phyloP scores from a whole-genome alignment of 2,888 invertebrate species.

The Erpobdella octoculata region DNA sequence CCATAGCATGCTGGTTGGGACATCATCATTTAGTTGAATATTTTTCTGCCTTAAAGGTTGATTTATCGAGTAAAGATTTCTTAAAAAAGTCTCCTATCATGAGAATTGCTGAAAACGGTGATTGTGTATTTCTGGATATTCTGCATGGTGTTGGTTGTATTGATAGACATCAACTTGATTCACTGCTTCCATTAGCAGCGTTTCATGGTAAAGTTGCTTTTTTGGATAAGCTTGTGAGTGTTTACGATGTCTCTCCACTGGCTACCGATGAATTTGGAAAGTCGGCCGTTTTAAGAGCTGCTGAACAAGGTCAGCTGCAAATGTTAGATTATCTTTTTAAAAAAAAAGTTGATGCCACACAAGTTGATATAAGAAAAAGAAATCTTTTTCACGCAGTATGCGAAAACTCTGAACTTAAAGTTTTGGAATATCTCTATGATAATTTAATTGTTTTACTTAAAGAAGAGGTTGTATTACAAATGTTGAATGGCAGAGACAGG shows the following conservation, averaged over 20 bases:
- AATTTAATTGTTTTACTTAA: no score
- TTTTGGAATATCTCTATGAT: background rate
- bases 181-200: background rate
- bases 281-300: background rate
- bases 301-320: background rate
- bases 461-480: background rate
- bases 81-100: background rate
- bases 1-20: background rate
- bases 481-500: background rate
- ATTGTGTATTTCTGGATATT: background rate
- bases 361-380: background rate
- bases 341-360: background rate
- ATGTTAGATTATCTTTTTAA: background rate
- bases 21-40: background rate
- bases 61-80: background rate
- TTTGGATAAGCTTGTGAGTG: background rate
- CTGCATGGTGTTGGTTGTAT: background rate
- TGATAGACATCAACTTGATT: background rate
- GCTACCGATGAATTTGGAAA: background rate
- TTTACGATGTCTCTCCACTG: background rate
- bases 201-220: background rate
- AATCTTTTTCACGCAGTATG: background rate
- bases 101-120: background rate
- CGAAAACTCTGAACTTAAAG: background rate
- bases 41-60: background rate